Percentiles rank a stretch among this genome's conserved stretches.
phyloP scores from a whole-genome alignment of 2,888 invertebrate genomes.

The Sipunculus nudus region DNA sequence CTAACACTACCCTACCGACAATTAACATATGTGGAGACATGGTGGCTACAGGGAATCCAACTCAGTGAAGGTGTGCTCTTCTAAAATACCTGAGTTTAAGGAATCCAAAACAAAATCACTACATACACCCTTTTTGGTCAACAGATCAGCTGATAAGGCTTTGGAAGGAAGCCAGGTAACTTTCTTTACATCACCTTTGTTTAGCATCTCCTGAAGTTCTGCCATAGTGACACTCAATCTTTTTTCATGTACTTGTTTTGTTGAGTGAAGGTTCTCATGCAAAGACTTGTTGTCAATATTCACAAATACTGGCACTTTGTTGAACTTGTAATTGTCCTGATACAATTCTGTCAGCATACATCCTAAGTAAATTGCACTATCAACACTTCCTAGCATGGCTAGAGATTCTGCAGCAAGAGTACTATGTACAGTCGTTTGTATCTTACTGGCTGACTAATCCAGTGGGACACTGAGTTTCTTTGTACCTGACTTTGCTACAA shows the following conservation, averaged over 20 bases:
- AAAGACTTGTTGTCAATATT: neutral
- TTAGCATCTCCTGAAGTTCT: neutral
- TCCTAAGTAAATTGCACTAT: neutral
- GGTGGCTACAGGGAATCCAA: too few species aligned
- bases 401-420: neutral
- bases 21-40: too few species aligned
- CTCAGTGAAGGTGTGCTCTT: too few species aligned
- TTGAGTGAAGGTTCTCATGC: neutral
- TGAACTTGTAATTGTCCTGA: neutral
- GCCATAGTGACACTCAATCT: neutral
- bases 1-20: too few species aligned
- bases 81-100: too few species aligned
- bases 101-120: neutral
- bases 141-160: neutral
- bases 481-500: too few species aligned
- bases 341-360: neutral
- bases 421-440: neutral
- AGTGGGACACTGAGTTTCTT: neutral
- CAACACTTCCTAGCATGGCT: neutral
- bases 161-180: neutral
- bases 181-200: neutral
- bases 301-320: neutral
- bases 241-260: neutral
- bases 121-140: neutral
- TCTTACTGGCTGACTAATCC: neutral